phyloP scores from a whole-genome alignment of 2,888 invertebrate species.

The Drosophila antonietae region DNA sequence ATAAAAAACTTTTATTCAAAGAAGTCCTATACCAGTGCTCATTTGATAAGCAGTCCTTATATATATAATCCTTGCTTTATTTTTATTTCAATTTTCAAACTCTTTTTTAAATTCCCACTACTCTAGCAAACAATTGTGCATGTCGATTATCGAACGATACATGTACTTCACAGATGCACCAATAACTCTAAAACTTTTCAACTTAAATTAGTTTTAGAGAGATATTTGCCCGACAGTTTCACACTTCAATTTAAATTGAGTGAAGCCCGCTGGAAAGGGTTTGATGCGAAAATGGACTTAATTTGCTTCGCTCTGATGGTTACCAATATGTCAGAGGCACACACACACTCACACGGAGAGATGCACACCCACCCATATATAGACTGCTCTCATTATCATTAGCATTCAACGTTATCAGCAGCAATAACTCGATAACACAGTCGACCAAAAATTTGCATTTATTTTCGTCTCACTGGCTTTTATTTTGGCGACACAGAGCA shows the following conservation, averaged over 20 bases:
- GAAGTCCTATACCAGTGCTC: no score
- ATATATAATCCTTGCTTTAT: no score
- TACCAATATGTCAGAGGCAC: constrained; percentile 1
- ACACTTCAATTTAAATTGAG: constrained; percentile 4
- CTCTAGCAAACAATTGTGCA: no score
- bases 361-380: no score
- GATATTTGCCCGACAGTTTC: neutral
- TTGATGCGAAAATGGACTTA: neutral
- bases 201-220: neutral
- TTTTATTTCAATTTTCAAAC: no score
- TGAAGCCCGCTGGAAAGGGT: neutral
- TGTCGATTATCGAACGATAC: neutral
- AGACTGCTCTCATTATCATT: constrained; percentile 13
- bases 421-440: constrained; percentile 1
- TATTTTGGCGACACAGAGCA: constrained; percentile 29
- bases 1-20: no score
- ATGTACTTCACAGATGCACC: neutral
- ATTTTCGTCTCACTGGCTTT: constrained; percentile 56
- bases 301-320: neutral
- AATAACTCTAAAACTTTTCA: neutral
- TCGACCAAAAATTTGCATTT: constrained; percentile 56
- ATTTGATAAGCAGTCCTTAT: no score
- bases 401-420: constrained; percentile 34
- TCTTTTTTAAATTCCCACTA: no score
- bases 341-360: neutral